A percentile compares a stretch with the other conserved stretches of the same genome.
These are phyloP conservation scores for Lanistes nyassanus DNA, from an alignment of 1,140 invertebrate genomes.

Conservation along the genomic window DNA sequence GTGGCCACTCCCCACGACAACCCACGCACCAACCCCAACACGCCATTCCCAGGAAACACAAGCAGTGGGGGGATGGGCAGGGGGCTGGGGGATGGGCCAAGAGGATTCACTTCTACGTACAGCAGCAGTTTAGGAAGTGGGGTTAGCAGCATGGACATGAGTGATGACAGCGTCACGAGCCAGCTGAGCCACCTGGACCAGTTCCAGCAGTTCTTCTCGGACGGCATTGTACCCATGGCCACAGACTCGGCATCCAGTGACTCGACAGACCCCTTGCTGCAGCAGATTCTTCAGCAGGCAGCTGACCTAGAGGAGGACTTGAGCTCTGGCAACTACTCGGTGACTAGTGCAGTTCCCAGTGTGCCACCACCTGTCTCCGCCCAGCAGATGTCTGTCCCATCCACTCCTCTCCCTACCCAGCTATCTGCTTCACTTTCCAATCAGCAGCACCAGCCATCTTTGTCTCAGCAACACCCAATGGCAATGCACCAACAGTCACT, in stretches of 20 bases:
- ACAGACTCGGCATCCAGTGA: constrained; percentile 29
- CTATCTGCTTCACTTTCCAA: constrained; percentile 8
- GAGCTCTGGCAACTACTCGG: constrained; percentile 7
- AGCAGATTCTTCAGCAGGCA: constrained; percentile 60
- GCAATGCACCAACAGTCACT: constrained; percentile 11
- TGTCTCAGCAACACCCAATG: constrained; percentile 22
- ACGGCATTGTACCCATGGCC: constrained; percentile 13
- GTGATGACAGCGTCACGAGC: neutral
- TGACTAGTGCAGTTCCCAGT: neutral
- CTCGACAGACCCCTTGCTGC: constrained; percentile 51
- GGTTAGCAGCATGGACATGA: constrained; percentile 27
- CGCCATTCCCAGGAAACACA: constrained; percentile 42
- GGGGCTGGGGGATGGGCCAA: too few relatives aligned
- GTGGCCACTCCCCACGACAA: constrained; percentile 31
- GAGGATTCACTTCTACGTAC: neutral
- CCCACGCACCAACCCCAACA: constrained; percentile 33
- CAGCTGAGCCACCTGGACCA: constrained; percentile 28
- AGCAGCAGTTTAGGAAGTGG: constrained; percentile 4
- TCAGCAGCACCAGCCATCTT: constrained; percentile 12
- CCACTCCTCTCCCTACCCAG: neutral
- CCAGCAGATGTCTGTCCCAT: neutral
- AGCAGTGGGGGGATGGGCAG: constrained; percentile 16
- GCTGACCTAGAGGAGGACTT: constrained; percentile 57
- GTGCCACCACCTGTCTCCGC: neutral
- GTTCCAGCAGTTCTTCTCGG: constrained; percentile 35